These are phyloP conservation scores for Grallaria varia DNA, from an alignment of 2,113 vertebrate species.

Conservation along the genomic window DNA sequence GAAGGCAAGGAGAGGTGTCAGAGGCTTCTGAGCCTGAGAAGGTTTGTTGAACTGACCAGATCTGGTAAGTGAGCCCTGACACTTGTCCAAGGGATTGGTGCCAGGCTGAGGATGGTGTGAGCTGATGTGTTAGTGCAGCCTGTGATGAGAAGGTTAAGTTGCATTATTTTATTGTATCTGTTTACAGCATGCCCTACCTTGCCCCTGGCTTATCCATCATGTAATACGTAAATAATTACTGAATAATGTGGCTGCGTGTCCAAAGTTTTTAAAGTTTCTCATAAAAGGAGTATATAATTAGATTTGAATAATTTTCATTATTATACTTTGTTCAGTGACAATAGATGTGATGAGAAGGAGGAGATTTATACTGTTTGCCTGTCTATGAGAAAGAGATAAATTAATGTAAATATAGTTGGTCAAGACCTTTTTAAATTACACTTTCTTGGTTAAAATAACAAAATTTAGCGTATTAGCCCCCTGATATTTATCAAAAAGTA, in stretches of 20 bases:
- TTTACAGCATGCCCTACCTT: neutral
- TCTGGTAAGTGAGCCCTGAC: neutral
- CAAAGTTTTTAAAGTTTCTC: neutral
- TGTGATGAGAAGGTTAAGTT: neutral
- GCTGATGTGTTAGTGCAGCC: neutral
- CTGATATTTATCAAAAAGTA: neutral
- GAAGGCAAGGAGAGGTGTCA: neutral
- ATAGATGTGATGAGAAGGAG: neutral
- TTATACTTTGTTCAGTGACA: neutral
- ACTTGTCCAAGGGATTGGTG: neutral
- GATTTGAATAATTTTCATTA: neutral
- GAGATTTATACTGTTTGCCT: neutral
- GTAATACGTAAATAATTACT: neutral
- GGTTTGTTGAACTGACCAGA: neutral
- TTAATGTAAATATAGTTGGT: neutral
- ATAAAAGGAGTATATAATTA: neutral
- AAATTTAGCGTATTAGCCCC: neutral
- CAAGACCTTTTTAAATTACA: neutral
- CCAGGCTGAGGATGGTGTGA: neutral
- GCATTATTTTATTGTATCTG: neutral
- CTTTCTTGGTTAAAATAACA: neutral
- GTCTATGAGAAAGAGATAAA: neutral
- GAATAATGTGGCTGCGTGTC: neutral
- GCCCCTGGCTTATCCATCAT: neutral
- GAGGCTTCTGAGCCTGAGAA: neutral